Conservation (phyloP, 2,113 vertebrate genomes). For the Sapayoa aenigma region DNA sequence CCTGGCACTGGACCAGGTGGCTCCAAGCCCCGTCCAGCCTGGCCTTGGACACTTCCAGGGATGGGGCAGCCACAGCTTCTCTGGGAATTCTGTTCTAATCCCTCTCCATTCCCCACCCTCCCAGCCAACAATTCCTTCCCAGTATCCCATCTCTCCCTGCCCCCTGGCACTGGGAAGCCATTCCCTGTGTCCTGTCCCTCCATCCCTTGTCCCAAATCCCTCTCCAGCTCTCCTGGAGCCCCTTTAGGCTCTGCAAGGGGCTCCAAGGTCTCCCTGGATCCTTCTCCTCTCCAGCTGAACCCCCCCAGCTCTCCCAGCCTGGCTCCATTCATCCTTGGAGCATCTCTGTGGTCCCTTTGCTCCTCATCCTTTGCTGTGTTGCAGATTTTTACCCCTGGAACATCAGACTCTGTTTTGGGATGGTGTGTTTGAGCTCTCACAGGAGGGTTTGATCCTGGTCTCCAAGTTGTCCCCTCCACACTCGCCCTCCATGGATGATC, state of each 20-base stretch:
- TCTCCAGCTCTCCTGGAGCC: neutral
- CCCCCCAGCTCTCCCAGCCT: neutral
- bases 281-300: neutral
- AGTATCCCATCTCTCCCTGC: fast-evolving
- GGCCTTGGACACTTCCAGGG: neutral
- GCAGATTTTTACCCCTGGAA: neutral
- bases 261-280: neutral
- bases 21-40: too few relatives aligned
- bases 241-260: neutral
- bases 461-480: neutral
- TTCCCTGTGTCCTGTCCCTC: neutral
- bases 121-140: neutral
- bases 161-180: neutral
- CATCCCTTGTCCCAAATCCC: neutral
- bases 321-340: neutral
- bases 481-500: fast-evolving
- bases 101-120: neutral
- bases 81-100: neutral
- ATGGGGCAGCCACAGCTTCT: neutral
- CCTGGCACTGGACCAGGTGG: neutral
- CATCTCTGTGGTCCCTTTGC: neutral
- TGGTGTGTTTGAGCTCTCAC: too few relatives aligned
- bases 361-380: neutral
- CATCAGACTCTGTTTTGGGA: fast-evolving
- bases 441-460: neutral